Base-by-base conservation (phyloP, 2,888 invertebrate genomes). In the Tyria jacobaeae region DNA sequence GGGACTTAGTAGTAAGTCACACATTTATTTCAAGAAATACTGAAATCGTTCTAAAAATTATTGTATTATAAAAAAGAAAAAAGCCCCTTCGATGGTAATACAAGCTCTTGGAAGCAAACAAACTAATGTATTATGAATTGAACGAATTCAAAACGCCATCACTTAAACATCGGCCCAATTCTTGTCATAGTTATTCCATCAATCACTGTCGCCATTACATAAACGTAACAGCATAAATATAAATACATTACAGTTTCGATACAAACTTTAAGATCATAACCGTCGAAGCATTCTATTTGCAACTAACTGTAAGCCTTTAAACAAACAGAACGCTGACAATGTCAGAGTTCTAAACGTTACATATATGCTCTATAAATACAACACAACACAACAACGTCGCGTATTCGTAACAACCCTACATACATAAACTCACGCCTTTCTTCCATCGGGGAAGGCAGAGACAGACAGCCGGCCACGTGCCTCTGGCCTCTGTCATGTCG, bases 201-300 rank as follows among this genome's bases (percentile, higher is more conserved):
- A 27, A 61, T 61, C 61, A 57, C 56, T 61, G 61, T 61, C 61
- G 17, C 17, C 3, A 52, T 60, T 44, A 50, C 21, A 56, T 56
- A 56, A 51, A 56, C 37, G 52, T 34, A 52, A 34, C 27, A 24
- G 35, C 35, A 25, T n/a, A n/a, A 31, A 39, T 37, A 39, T 34
- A 54, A 39, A 50, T 27, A 47, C 34, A 60, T 37, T n/a, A 48
- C 37, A 41, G 35, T 35, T 25, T 12, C 35, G 49, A 39, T 35
- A 39, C 14, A 49, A 39, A 50, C 14, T 21, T 44, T 3, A 25
- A 25, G 34, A 2, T 2, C 3, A 1, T 17, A 6, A 1, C 14
- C 4, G 4, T 39, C 17, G 7, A 14, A 39, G 60, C 55, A 7
- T 12, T 51, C 14, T 49, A 15, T 61, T 50, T 50, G 60, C 27